Percentiles rank a stretch among this genome's conserved stretches.
phyloP scores from a whole-genome alignment of 2,113 vertebrate genomes.

The Cheilinus undulatus region DNA sequence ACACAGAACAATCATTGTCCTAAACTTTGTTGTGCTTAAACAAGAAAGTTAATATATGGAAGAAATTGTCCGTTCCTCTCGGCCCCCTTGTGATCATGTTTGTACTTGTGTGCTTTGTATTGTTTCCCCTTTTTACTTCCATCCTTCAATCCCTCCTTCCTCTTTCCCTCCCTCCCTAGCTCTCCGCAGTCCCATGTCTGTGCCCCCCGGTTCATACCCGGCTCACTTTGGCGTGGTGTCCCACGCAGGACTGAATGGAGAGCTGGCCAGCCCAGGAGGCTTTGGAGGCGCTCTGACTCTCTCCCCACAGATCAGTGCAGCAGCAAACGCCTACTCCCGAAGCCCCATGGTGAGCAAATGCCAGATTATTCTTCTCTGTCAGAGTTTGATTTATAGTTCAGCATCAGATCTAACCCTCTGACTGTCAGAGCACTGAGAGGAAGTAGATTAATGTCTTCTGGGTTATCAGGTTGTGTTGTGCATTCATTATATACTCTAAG shows the following conservation, averaged over 20 bases:
- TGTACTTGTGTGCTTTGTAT: slow-evolving; percentile 30
- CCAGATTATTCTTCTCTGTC: slow-evolving; percentile 33
- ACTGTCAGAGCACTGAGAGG: slow-evolving; percentile 21
- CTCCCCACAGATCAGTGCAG: slow-evolving; percentile 88
- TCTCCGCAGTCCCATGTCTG: slow-evolving; percentile 88
- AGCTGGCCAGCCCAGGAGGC: slow-evolving; percentile 86
- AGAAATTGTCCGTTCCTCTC: slow-evolving; percentile 22
- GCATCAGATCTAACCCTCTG: slow-evolving; percentile 20
- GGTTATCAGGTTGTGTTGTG: slow-evolving; percentile 4
- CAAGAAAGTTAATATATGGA: neutral
- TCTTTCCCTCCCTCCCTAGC: slow-evolving; percentile 77
- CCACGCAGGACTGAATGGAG: slow-evolving; percentile 86
- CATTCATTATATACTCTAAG: slow-evolving; percentile 19
- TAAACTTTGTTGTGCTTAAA: neutral
- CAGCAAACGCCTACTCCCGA: slow-evolving; percentile 85
- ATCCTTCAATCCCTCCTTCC: slow-evolving; percentile 54
- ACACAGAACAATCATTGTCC: neutral
- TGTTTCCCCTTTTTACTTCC: slow-evolving; percentile 29
- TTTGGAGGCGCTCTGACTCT: slow-evolving; percentile 89
- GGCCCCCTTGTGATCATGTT: slow-evolving; percentile 45
- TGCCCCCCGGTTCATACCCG: slow-evolving; percentile 85
- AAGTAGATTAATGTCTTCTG: slow-evolving; percentile 33
- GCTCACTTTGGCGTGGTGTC: slow-evolving; percentile 89
- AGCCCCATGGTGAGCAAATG: slow-evolving; percentile 86
- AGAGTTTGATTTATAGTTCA: slow-evolving; percentile 49